Evolutionary conservation across 1,140 invertebrate species (phyloP).

Genomic region (Phymastichus coffea): DNA sequence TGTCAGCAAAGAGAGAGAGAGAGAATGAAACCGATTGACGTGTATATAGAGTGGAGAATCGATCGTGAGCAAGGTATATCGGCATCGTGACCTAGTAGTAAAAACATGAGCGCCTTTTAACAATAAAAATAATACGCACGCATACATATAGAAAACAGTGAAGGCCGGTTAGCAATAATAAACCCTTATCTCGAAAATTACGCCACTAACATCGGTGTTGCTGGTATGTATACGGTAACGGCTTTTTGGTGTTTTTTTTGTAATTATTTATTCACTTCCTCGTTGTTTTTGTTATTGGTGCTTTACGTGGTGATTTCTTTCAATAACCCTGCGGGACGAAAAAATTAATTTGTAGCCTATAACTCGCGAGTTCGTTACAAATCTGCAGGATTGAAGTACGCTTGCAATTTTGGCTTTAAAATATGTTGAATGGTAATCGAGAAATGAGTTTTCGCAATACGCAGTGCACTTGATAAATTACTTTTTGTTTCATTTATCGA

Average conservation of each 20-base stretch:
- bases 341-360: conserved; percentile 37
- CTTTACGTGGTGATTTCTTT: conserved; percentile 50
- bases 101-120: background rate
- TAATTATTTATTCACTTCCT: conserved; percentile 25
- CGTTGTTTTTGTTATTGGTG: conserved; percentile 42
- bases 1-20: too few relatives aligned
- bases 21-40: too few relatives aligned
- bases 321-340: conserved; percentile 3
- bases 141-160: background rate
- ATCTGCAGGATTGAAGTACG: too few relatives aligned
- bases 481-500: conserved; percentile 4
- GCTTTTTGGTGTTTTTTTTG: conserved; percentile 52
- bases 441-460: background rate
- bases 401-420: too few relatives aligned
- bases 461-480: background rate
- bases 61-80: conserved; percentile 14
- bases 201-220: conserved; percentile 42
- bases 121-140: conserved; percentile 2
- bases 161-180: background rate
- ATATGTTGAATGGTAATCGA: too few relatives aligned
- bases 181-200: conserved; percentile 8
- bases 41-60: too few relatives aligned
- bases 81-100: conserved; percentile 24
- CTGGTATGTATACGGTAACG: conserved; percentile 54
- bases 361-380: conserved; percentile 36